These are phyloP conservation scores for Myotis findleyi DNA, from an alignment of 2,797 vertebrate genomes.

Conservation along the genomic window DNA sequence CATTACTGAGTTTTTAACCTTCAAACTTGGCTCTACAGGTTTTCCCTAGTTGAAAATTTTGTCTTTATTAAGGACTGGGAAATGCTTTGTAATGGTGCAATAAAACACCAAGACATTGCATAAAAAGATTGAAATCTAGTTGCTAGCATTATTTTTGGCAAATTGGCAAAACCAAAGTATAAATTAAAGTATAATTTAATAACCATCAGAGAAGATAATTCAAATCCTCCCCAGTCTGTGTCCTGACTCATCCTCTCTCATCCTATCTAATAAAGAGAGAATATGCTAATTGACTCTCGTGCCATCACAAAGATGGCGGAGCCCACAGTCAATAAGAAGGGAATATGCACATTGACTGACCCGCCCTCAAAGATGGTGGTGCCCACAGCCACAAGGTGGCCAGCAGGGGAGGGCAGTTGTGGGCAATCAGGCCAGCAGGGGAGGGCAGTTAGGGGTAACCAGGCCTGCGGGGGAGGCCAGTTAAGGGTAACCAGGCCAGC, in stretches of 20 bases:
- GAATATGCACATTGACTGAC: too few species aligned
- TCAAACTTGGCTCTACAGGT: constrained; percentile 63
- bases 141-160: constrained; percentile 27
- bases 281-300: too few species aligned
- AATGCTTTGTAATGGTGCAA: not conserved
- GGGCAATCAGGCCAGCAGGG: too few species aligned
- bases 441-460: too few species aligned
- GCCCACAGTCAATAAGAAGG: too few species aligned
- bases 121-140: constrained; percentile 4
- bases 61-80: not conserved
- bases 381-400: too few species aligned
- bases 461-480: too few species aligned
- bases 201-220: not conserved
- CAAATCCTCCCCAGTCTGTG: not conserved
- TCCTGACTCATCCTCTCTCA: not conserved
- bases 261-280: too few species aligned
- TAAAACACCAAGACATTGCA: not conserved
- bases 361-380: too few species aligned
- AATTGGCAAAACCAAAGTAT: constrained; percentile 25
- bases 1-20: constrained; percentile 83
- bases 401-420: too few species aligned
- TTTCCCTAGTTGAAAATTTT: constrained; percentile 14
- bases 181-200: constrained; percentile 19
- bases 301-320: too few species aligned
- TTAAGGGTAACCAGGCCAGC: too few species aligned